Base-by-base conservation (phyloP, 2,888 invertebrate species). In the Catocala fraxini region DNA sequence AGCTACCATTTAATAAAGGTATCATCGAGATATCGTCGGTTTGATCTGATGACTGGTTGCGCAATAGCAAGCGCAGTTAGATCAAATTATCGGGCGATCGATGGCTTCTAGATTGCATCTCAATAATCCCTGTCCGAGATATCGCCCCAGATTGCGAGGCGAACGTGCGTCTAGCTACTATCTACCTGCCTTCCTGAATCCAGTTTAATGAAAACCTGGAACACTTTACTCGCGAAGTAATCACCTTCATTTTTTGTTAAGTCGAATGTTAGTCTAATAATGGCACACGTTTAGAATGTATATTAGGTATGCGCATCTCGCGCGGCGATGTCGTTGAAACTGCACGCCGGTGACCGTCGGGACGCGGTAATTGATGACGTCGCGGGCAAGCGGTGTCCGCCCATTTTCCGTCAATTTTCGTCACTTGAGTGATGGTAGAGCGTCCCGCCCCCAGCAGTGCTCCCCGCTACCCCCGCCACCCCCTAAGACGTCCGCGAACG, bases 331-430 rank as follows among this genome's bases (percentile, higher is more conserved):
- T 79, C 75, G 80, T 82, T 75, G 77, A 77, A 75, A 77, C 83
- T 86, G 86, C 86, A 83, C 84, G 83, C 76, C 88, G 90, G 91
- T 92, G 92, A 91, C 91, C 92, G 92, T 89, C 93, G 88, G 86
- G 90, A 90, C 90, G 88, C 82, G 84, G 89, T 93, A 93, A 93
- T 93, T 93, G 93, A 93, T 93, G 93, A 93, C 92, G 91, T 92
- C 91, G 93, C 91, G 90, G 92, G 84, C 91, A 90, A 90, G 85
- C 90, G 89, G 89, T 90, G 91, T 93, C 93, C 94, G 94, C 94
- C 94, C 94, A 94, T 93, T 92, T 94, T 94, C 94, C 93, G 93
- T 93, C 93, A 93, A 94, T 94, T 94, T 94, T 94, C 93, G 93
- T 94, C 93, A 91, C 93, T 93, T 94, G 94, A 94, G 88, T 93